These are phyloP conservation scores for Netelia inedita DNA, from an alignment of 2,888 invertebrate species.

Conservation along the genomic window DNA sequence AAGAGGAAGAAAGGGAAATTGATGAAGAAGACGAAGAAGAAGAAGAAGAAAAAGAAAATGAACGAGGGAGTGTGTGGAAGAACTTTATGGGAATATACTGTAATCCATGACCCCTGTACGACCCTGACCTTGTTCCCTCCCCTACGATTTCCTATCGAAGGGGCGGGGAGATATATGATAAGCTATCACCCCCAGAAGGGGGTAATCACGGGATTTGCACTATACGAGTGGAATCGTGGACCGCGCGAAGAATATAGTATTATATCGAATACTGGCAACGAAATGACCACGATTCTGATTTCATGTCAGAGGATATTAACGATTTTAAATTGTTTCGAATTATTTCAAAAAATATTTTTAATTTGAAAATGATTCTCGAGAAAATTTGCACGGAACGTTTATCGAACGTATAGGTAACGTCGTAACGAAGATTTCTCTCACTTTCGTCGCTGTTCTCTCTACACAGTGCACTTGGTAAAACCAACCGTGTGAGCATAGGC, in stretches of 20 bases:
- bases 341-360: background rate
- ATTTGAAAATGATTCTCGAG: background rate
- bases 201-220: background rate
- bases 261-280: background rate
- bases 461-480: slow-evolving; percentile 17
- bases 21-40: slow-evolving; percentile 10
- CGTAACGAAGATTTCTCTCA: slow-evolving; percentile 40
- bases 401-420: slow-evolving; percentile 14
- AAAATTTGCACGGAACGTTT: background rate
- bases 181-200: slow-evolving; percentile 32
- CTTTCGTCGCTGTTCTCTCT: slow-evolving; percentile 41
- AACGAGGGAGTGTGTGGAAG: slow-evolving; percentile 4
- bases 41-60: background rate
- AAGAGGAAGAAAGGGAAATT: slow-evolving; percentile 8
- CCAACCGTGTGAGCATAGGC: slow-evolving; percentile 48
- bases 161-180: slow-evolving; percentile 28
- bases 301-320: no score
- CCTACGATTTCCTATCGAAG: slow-evolving; percentile 17
- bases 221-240: background rate
- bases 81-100: slow-evolving; percentile 38
- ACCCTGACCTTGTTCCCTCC: slow-evolving; percentile 48
- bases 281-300: background rate
- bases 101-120: slow-evolving; percentile 52
- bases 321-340: background rate
- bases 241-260: background rate